These are phyloP conservation scores for Calidris pugnax DNA, from an alignment of 2,113 vertebrate species.

Conservation along the genomic window DNA sequence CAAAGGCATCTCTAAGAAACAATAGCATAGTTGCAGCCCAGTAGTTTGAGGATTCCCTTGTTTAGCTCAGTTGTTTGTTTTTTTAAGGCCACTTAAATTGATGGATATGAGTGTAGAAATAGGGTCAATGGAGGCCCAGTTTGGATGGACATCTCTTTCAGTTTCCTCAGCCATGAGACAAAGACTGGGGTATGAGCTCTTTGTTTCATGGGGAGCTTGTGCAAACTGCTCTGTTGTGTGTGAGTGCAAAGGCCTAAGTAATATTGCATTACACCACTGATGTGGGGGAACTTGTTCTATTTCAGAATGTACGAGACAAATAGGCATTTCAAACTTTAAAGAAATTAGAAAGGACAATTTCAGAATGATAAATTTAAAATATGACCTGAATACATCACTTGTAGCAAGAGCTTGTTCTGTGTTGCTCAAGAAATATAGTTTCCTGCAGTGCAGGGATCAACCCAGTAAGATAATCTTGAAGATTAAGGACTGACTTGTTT, in stretches of 20 bases:
- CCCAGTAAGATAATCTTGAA: not conserved
- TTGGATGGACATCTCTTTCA: not conserved
- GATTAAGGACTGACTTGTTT: constrained; percentile 5
- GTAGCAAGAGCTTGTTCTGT: not conserved
- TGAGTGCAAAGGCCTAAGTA: not conserved
- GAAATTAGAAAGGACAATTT: not conserved
- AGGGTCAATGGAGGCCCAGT: not conserved
- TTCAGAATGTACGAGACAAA: not conserved
- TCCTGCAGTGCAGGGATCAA: not conserved
- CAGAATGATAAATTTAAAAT: constrained; percentile 1
- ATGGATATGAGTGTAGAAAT: not conserved
- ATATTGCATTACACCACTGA: not conserved
- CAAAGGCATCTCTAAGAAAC: not conserved
- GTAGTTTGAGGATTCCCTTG: not conserved
- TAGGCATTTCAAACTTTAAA: not conserved
- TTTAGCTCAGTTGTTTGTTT: not conserved
- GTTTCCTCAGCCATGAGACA: not conserved
- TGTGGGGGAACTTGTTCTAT: not conserved
- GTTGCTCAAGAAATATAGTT: not conserved
- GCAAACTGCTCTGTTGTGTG: not conserved
- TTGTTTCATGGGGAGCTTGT: not conserved
- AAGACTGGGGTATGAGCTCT: not conserved
- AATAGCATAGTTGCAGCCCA: accelerated
- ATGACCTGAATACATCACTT: not conserved
- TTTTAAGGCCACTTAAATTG: not conserved